Percentiles rank a stretch among this genome's conserved stretches.
phyloP scores from a whole-genome alignment of 2,797 vertebrate species.

The Propithecus perrieri region DNA sequence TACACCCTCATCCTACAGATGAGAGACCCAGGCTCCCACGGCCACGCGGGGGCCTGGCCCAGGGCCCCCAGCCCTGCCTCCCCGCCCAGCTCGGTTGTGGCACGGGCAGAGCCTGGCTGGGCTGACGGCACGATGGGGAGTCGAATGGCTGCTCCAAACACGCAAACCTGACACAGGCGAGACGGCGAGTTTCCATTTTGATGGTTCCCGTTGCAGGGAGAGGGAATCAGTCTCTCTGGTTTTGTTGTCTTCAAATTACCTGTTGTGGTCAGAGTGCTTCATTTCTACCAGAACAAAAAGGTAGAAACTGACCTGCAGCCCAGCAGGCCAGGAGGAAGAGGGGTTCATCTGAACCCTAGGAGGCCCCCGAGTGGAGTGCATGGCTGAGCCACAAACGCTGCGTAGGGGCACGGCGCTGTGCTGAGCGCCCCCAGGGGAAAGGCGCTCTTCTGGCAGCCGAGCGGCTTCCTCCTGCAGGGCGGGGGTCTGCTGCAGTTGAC shows the following conservation, averaged over 20 bases:
- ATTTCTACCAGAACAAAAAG: neutral
- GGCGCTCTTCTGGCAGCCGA: neutral
- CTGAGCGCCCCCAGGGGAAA: neutral
- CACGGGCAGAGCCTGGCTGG: neutral
- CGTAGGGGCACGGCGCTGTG: neutral
- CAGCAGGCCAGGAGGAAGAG: neutral
- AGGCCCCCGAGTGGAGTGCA: neutral
- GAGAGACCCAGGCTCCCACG: neutral
- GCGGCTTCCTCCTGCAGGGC: neutral
- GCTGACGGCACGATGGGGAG: neutral
- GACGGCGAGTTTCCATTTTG: neutral
- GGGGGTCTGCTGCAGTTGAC: neutral
- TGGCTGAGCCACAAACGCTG: neutral
- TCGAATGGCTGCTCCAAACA: neutral
- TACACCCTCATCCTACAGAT: neutral
- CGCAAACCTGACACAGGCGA: neutral
- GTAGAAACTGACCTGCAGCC: neutral
- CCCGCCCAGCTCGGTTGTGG: neutral
- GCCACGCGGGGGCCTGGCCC: neutral
- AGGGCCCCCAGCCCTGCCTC: neutral
- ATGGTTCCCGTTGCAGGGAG: neutral
- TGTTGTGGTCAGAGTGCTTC: neutral
- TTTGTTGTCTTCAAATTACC: neutral
- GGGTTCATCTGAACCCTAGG: neutral
- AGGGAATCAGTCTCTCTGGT: neutral